Base-by-base conservation (phyloP, 1,140 invertebrate genomes). In the Drosophila pseudoananassae region DNA sequence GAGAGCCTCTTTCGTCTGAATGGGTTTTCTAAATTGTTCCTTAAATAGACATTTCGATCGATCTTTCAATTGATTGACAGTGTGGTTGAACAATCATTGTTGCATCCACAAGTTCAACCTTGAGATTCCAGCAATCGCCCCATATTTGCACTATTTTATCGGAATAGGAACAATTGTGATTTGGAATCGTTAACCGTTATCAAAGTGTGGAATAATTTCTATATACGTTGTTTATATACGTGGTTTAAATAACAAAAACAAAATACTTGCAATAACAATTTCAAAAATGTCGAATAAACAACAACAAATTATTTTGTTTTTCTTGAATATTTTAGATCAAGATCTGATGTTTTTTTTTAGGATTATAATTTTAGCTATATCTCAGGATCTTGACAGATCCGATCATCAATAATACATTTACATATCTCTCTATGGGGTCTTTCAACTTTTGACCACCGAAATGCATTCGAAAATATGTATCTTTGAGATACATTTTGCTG, bases 91-190 rank as follows among this genome's bases (percentile, higher is more conserved):
- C 68, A 60, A 53, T 61, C 57, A 9, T 15, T 73, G 69, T 15
- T 73, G 69, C 31, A 60, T 73, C 56, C 57, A 72, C 50, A 61
- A 46, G 54, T 38, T 29, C 40, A 60, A 71, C 70, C 68, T 61
- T 73, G 50, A 49, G 53, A 53, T 27, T 33, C 9, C 14, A 20
- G 15, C 20, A 71, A 36, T 58, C 68, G 53, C 68, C 46, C 46
- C 29, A 59, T 70, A 71, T 71, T 70, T 70, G 17, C 46, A 59
- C 23, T 70, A 36, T 71, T 71, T 71, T 71, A 71, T 71, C 68
- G 36, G 59, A 59, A 66, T 51, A 71, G 68, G 66, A 71, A 71
- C 29, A 65, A 43, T 25, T 49, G 25, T 46, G 50, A 53, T 29
- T 38, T 47, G 15, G 25, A 69, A 56, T 33, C 40, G 43, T 54